These are phyloP conservation scores for Formica selysi DNA, from an alignment of 1,140 invertebrate species.

Conservation along the genomic window DNA sequence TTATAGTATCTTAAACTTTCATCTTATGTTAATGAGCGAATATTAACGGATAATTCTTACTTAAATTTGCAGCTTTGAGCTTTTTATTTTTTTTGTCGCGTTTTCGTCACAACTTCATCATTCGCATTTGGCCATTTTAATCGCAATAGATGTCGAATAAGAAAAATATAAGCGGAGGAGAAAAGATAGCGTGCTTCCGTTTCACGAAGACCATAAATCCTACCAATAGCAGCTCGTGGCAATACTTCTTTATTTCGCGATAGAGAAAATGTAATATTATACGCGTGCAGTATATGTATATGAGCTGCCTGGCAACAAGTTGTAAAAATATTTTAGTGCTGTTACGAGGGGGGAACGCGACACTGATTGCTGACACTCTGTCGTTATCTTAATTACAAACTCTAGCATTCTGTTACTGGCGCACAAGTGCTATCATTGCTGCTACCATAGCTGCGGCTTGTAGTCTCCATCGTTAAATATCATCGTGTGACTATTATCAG, in stretches of 20 bases:
- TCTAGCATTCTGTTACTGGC: conserved; percentile 25
- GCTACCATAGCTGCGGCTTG: conserved; percentile 27
- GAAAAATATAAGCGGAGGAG: not conserved
- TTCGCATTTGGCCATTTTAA: conserved; percentile 2
- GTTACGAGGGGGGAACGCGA: conserved; percentile 45
- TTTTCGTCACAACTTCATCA: not conserved
- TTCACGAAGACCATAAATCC: conserved; percentile 45
- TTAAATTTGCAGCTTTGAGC: not conserved
- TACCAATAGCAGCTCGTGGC: not conserved
- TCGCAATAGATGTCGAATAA: not conserved
- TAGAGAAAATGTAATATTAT: conserved; percentile 33
- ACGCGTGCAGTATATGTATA: not conserved
- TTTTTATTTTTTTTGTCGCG: not conserved
- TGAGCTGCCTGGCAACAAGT: conserved; percentile 69
- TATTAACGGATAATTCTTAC: not conserved
- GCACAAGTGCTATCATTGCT: conserved; percentile 50
- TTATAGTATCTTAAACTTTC: conserved; percentile 23
- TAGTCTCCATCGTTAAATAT: conserved; percentile 42
- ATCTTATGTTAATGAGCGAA: not conserved
- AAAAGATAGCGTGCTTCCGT: not conserved
- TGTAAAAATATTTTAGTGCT: conserved; percentile 69
- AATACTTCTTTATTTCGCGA: conserved; percentile 34
- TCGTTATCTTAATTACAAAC: conserved; percentile 72
- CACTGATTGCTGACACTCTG: conserved; percentile 64
- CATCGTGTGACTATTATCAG: conserved; percentile 38